phyloP scores from a whole-genome alignment of 2,797 vertebrate species.

The Melanogrammus aeglefinus region DNA sequence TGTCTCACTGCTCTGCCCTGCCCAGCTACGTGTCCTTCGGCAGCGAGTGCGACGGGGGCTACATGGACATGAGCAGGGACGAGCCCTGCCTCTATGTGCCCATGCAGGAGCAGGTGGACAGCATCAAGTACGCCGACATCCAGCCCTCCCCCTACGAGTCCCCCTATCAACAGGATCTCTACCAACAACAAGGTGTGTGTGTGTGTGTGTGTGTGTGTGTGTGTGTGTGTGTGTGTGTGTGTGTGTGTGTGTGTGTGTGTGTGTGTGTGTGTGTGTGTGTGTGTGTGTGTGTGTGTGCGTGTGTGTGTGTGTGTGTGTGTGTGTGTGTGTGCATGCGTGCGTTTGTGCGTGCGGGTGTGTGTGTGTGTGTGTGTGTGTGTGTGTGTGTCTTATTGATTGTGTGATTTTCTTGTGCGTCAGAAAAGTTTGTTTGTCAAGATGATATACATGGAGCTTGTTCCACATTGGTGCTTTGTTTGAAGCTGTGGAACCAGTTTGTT shows the following conservation, averaged over 20 bases:
- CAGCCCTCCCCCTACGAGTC: slow-evolving; percentile 88
- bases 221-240: too few relatives aligned
- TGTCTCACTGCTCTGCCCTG: slow-evolving; percentile 6
- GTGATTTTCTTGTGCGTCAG: not conserved
- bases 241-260: too few relatives aligned
- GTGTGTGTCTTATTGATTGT: not conserved
- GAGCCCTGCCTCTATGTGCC: slow-evolving; percentile 88
- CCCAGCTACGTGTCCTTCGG: slow-evolving; percentile 84
- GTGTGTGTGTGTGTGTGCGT: too few relatives aligned
- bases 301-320: too few relatives aligned
- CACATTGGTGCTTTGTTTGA: not conserved
- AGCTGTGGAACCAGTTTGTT: not conserved
- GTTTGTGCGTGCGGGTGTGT: too few relatives aligned
- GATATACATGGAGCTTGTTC: not conserved
- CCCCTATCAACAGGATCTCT: slow-evolving; percentile 87
- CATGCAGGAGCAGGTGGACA: slow-evolving; percentile 89
- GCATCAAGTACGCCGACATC: slow-evolving; percentile 92
- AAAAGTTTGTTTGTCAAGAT: not conserved
- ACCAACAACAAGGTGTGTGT: slow-evolving; percentile 76
- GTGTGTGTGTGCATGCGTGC: too few relatives aligned
- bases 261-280: too few relatives aligned
- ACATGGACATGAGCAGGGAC: slow-evolving; percentile 99
- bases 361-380: too few relatives aligned
- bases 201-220: too few relatives aligned
- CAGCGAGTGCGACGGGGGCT: slow-evolving; percentile 91